These are phyloP conservation scores for Onychostoma macrolepis DNA, from an alignment of 2,113 vertebrate species.

Conservation along the genomic window DNA sequence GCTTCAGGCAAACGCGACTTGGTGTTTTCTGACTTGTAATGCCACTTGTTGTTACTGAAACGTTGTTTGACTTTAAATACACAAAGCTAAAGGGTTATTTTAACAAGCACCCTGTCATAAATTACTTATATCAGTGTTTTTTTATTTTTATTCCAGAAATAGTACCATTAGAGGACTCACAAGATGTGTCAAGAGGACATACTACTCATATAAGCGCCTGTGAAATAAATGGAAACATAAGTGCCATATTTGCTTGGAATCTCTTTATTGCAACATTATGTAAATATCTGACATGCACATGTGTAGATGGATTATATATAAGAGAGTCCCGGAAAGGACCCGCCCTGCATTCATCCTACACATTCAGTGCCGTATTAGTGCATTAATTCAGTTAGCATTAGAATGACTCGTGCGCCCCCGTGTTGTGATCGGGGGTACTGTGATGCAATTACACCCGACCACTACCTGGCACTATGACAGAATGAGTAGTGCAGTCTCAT, in stretches of 20 bases:
- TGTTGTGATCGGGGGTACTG: neutral
- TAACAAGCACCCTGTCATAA: neutral
- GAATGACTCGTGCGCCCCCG: conserved; percentile 48
- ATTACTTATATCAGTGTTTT: neutral
- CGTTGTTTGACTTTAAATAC: neutral
- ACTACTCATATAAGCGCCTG: neutral
- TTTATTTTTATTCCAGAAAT: neutral
- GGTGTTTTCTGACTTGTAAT: neutral
- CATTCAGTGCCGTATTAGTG: neutral
- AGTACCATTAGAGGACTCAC: neutral
- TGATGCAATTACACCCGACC: neutral
- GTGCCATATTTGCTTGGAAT: neutral
- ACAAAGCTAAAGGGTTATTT: neutral
- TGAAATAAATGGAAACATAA: neutral
- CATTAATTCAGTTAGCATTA: neutral
- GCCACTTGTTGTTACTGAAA: neutral
- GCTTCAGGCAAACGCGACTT: too few relatives aligned
- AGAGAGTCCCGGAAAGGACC: neutral
- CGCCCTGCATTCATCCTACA: neutral
- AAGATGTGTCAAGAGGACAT: neutral
- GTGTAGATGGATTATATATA: neutral
- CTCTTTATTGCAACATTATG: neutral
- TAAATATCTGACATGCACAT: neutral
- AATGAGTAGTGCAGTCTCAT: neutral
- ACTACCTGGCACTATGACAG: neutral